Evolutionary conservation across 2,888 invertebrate species (phyloP), one percentile per base, ranked within the genome.

Genomic region (Luperina nickerlii): DNA sequence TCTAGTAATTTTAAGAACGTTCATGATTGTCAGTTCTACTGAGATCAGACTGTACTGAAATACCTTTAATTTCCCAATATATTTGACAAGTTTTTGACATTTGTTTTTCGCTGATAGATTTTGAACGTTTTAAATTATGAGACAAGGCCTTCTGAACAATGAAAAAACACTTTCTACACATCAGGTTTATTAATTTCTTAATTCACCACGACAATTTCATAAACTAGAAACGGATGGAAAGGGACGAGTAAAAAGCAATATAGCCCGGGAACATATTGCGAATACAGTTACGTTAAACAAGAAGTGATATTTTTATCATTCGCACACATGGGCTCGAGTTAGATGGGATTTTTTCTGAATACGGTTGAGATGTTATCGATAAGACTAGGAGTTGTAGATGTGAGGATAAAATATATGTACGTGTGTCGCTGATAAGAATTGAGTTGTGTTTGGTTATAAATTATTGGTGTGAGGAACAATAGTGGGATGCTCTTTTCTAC

Each of bases 221-320:
- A 90, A 88, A 90, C 90, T 89, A 86, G 84, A 76, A 85, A 84
- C 72, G 87, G 84, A 87, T 86, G 74, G 81, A 82, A 85, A 83
- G 84, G 86, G 88, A 86, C 87, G 62, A 79, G 81, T 88, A 90
- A 90, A 92, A 91, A 91, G 90, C 90, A 93, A 92, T 92, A 87
- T 91, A 91, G 81, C 85, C 86, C 78, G 82, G 88, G 88, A 90
- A 90, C 92, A 93, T 93, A 93, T 93, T 92, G 90, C 90, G 83
- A 90, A 90, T 87, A 91, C 68, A 79, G 87, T 81, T 74, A 85
- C 79, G 76, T 82, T 73, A 80, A 80, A 79, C 79, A 87, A 85
- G 89, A 88, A 88, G 85, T 88, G 90, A 90, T 91, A 91, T 90
- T 90, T 89, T 88, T 87, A 90, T 90, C 87, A 88, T 84, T 84